These are phyloP conservation scores for Rattus norvegicus DNA, from an alignment of 2,113 vertebrate species.

Conservation along the genomic window DNA sequence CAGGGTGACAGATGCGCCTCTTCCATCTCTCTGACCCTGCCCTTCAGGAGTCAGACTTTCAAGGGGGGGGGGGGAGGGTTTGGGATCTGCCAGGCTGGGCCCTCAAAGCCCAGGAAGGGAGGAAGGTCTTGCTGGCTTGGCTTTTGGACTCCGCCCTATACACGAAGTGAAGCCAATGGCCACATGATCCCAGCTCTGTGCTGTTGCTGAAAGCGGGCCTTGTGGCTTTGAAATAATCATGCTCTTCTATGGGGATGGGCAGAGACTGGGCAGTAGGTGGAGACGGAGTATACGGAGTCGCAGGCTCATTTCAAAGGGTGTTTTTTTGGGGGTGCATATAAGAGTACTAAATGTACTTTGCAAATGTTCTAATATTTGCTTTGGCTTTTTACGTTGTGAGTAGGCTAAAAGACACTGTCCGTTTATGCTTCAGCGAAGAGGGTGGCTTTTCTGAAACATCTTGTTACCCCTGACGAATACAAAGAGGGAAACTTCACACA, in stretches of 20 bases:
- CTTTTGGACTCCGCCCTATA: conserved; percentile 93
- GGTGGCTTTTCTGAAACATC: conserved; percentile 67
- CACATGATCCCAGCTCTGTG: conserved; percentile 95
- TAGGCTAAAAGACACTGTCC: conserved; percentile 76
- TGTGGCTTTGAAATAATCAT: conserved; percentile 89
- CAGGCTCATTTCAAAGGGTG: conserved; percentile 81
- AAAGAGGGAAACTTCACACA: conserved; percentile 69
- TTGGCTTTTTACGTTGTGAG: conserved; percentile 80
- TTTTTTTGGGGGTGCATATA: conserved; percentile 74
- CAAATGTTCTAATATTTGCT: conserved; percentile 84
- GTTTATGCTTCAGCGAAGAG: conserved; percentile 47
- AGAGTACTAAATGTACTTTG: conserved; percentile 79
- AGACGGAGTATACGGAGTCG: conserved; percentile 85
- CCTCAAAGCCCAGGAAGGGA: conserved; percentile 93
- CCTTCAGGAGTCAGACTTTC: conserved; percentile 80
- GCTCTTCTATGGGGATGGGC: conserved; percentile 91
- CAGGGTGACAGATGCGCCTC: conserved; percentile 44
- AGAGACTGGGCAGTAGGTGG: conserved; percentile 87
- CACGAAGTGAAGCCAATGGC: conserved; percentile 84
- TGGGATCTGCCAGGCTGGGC: conserved; percentile 88
- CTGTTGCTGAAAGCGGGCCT: conserved; percentile 88
- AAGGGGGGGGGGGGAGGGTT: conserved; percentile 96
- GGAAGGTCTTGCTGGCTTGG: conserved; percentile 89
- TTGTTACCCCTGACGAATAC: conserved; percentile 73
- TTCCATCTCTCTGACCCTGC: conserved; percentile 80